phyloP scores from a whole-genome alignment of 30 jellyfish, hydroid and myxozoan species.

The Mastigias papua region DNA sequence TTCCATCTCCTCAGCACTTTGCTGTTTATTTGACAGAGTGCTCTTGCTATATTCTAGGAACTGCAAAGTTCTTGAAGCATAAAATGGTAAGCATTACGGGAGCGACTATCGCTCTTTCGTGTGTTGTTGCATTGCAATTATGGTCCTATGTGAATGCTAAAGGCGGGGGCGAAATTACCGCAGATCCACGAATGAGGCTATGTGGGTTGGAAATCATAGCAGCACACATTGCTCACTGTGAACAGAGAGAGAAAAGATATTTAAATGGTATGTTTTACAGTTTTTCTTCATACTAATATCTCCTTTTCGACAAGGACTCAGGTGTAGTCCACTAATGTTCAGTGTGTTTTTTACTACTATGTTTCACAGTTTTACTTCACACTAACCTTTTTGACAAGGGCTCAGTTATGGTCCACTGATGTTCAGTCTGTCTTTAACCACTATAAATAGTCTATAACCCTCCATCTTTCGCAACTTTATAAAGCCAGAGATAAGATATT shows the following conservation, averaged over 20 bases:
- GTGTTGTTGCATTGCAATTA: background rate
- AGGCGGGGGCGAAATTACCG: background rate
- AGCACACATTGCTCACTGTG: conserved; percentile 11
- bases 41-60: background rate
- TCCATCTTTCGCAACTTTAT: too few species aligned
- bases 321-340: too few species aligned
- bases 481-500: too few species aligned
- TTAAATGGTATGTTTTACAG: background rate
- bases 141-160: background rate
- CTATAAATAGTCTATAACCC: too few species aligned
- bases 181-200: background rate
- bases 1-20: too few species aligned
- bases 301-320: too few species aligned
- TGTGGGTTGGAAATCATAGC: conserved; percentile 20
- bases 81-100: background rate
- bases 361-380: too few species aligned
- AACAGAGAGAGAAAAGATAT: background rate
- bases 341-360: too few species aligned
- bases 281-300: too few species aligned
- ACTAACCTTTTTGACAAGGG: too few species aligned
- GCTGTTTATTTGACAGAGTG: background rate
- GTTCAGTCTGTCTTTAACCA: too few species aligned
- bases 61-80: background rate
- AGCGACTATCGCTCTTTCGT: background rate
- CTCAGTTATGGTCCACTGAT: too few species aligned